These are phyloP conservation scores for Antedon bifida DNA, from an alignment of 35 echinoderm and acorn worm genomes.

Conservation along the genomic window DNA sequence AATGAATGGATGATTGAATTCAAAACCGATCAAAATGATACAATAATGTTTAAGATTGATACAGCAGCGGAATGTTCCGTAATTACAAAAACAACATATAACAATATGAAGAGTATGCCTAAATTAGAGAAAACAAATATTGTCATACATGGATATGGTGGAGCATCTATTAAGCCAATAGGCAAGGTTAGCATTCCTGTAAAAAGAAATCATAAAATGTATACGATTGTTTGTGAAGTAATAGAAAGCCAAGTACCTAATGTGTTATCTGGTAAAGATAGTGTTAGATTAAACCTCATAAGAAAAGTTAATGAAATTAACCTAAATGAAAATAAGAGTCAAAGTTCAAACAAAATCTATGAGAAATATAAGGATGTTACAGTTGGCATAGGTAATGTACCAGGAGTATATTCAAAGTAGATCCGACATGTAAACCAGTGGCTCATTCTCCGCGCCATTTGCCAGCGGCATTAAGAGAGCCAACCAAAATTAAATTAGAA, in stretches of 20 bases:
- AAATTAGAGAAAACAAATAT: neutral
- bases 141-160: neutral
- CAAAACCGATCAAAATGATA: neutral
- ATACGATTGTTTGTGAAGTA: neutral
- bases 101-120: neutral
- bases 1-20: neutral
- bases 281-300: neutral
- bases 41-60: neutral
- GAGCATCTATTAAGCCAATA: too few relatives aligned
- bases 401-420: neutral
- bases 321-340: neutral
- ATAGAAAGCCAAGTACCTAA: neutral
- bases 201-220: neutral
- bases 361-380: neutral
- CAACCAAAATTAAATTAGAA: too few relatives aligned
- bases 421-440: neutral
- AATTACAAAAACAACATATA: neutral
- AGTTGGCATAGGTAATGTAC: neutral
- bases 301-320: neutral
- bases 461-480: too few relatives aligned
- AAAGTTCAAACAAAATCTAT: neutral
- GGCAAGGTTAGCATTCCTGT: too few relatives aligned
- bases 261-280: neutral
- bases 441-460: neutral
- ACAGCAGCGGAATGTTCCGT: neutral